Evolutionary conservation across 2,113 vertebrate genomes (phyloP).

Genomic region (Tetraodon nigroviridis): DNA sequence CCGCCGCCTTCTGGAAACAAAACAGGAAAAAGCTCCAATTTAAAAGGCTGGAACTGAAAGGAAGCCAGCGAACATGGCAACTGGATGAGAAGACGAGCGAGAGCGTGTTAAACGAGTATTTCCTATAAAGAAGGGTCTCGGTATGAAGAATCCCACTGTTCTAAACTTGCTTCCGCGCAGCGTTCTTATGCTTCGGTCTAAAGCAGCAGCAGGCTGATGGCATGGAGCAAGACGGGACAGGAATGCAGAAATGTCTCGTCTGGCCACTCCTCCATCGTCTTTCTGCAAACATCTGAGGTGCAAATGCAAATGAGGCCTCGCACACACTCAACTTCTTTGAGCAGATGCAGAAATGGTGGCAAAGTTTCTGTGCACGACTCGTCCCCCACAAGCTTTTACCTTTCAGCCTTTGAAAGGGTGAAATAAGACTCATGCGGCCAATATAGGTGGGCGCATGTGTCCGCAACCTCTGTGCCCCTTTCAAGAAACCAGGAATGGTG

Average conservation of each 20-base stretch:
- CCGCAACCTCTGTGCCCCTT: no score
- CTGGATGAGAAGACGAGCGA: background rate
- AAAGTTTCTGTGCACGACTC: no score
- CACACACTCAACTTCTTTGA: background rate
- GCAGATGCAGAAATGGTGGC: no score
- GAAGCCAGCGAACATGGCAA: conserved; percentile 36
- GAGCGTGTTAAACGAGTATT: conserved; percentile 5
- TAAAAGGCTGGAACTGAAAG: conserved; percentile 16
- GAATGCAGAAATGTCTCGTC: conserved; percentile 56
- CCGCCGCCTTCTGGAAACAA: conserved; percentile 1
- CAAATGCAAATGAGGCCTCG: conserved; percentile 6
- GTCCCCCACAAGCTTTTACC: no score
- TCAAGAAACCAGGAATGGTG: background rate
- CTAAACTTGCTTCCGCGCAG: conserved; percentile 2
- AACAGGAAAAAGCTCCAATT: no score
- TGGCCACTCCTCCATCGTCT: conserved; percentile 48
- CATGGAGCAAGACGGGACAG: conserved; percentile 61
- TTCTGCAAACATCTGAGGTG: conserved; percentile 15
- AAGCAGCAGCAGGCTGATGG: conserved; percentile 21
- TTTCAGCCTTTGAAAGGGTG: no score
- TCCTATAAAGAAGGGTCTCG: background rate
- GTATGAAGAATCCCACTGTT: conserved; percentile 3
- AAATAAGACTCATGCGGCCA: no score
- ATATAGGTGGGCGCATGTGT: no score
- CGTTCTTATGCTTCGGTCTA: background rate